A percentile compares a stretch with the other conserved stretches of the same genome.
Evolutionary conservation across 2,888 invertebrate species (phyloP).

Genomic region (Lepas anatifera): DNA sequence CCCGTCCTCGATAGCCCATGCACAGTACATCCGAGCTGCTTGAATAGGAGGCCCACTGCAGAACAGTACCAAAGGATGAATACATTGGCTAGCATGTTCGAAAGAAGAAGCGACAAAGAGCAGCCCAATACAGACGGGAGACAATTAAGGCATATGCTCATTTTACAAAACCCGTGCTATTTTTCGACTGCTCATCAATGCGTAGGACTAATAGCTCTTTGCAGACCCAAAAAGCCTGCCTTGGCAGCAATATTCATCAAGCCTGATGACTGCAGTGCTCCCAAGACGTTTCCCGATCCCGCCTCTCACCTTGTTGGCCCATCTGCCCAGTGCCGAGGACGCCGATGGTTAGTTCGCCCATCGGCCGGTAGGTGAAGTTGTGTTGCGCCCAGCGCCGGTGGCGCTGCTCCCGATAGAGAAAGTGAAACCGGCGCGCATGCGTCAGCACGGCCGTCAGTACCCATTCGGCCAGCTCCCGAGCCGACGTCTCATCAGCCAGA

Average conservation of each 20-base stretch:
- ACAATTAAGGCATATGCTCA: too few species aligned
- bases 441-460: slow-evolving; percentile 39
- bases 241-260: too few species aligned
- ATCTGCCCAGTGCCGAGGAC: slow-evolving; percentile 44
- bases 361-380: slow-evolving; percentile 30
- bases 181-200: too few species aligned
- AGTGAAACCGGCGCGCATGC: slow-evolving; percentile 36
- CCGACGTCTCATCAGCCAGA: slow-evolving; percentile 18
- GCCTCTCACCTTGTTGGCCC: slow-evolving; percentile 39
- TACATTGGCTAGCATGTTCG: too few species aligned
- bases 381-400: background rate
- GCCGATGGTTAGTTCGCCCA: slow-evolving; percentile 41
- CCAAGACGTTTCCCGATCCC: too few species aligned
- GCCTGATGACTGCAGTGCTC: too few species aligned
- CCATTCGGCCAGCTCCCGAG: slow-evolving; percentile 40
- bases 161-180: too few species aligned
- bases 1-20: slow-evolving; percentile 15
- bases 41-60: slow-evolving; percentile 20
- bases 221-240: too few species aligned
- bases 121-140: too few species aligned
- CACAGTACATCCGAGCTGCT: slow-evolving; percentile 17
- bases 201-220: too few species aligned
- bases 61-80: too few species aligned
- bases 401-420: background rate
- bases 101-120: too few species aligned